Evolutionary conservation across 2,113 vertebrate species (phyloP).

Genomic region (Nicator chloris): DNA sequence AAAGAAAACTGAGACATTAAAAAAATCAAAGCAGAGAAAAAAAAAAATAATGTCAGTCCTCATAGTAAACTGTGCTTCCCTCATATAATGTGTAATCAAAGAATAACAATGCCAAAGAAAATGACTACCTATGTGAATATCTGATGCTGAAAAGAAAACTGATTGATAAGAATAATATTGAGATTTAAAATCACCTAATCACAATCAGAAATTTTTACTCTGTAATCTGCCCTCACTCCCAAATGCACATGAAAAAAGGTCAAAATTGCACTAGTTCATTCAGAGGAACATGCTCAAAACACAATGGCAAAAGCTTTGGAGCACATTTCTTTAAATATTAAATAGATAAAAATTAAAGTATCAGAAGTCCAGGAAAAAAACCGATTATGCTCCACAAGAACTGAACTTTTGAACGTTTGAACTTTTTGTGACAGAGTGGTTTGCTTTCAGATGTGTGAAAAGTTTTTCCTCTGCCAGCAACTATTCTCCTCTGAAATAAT

Average conservation of each 20-base stretch:
- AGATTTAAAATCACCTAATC: conserved; percentile 9
- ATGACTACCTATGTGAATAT: not conserved
- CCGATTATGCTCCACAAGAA: not conserved
- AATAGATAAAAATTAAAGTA: not conserved
- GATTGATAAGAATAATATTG: conserved; percentile 7
- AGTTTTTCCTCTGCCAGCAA: not conserved
- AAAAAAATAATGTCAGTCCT: not conserved
- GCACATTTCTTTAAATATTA: not conserved
- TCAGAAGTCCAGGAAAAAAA: not conserved
- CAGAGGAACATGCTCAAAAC: not conserved
- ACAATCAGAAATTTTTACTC: conserved; percentile 18
- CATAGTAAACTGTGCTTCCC: not conserved
- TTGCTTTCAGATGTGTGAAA: not conserved
- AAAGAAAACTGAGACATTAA: not conserved
- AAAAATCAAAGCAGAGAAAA: not conserved
- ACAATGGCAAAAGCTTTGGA: not conserved
- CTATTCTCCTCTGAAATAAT: not conserved
- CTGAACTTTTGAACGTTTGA: not conserved
- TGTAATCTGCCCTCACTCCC: not conserved
- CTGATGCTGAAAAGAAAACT: conserved; percentile 13
- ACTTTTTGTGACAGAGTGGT: not conserved
- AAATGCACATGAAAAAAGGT: not conserved
- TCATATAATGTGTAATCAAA: not conserved
- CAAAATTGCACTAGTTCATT: not conserved
- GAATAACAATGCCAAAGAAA: not conserved